phyloP scores from a whole-genome alignment of 2,797 vertebrate species.

The Coracias cyanogaster region DNA sequence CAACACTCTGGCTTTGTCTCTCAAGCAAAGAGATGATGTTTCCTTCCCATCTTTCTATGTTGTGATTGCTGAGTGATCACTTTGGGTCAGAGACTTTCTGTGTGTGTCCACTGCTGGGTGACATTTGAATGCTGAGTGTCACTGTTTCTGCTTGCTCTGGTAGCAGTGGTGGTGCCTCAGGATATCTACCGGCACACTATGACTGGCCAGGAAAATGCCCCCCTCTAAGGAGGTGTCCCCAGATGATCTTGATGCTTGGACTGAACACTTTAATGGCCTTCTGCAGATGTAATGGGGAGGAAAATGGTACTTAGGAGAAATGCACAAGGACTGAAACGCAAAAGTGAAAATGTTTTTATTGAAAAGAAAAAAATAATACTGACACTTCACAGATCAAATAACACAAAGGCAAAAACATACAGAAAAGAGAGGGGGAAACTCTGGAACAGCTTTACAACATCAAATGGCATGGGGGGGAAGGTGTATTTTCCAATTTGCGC shows the following conservation, averaged over 20 bases:
- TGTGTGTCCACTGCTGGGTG: neutral
- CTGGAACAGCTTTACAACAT: neutral
- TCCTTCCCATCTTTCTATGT: neutral
- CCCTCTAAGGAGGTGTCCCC: neutral
- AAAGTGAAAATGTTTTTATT: constrained; percentile 83
- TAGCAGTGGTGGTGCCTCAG: neutral
- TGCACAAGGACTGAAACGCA: constrained; percentile 78
- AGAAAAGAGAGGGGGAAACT: constrained; percentile 20
- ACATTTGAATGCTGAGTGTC: neutral
- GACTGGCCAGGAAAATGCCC: neutral
- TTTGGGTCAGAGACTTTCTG: neutral
- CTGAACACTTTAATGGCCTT: neutral
- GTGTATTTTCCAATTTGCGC: neutral
- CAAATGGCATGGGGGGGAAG: neutral
- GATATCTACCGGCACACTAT: neutral
- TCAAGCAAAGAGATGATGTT: neutral
- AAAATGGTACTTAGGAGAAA: constrained; percentile 62
- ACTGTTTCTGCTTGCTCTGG: neutral
- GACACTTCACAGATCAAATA: constrained; percentile 70
- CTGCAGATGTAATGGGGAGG: neutral
- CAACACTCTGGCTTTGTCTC: neutral
- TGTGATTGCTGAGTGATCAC: neutral
- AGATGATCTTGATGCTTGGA: neutral
- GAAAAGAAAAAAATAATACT: constrained; percentile 66
- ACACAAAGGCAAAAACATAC: constrained; percentile 72